Conservation (phyloP, 2,797 vertebrate genomes). For the Argyrosomus regius region DNA sequence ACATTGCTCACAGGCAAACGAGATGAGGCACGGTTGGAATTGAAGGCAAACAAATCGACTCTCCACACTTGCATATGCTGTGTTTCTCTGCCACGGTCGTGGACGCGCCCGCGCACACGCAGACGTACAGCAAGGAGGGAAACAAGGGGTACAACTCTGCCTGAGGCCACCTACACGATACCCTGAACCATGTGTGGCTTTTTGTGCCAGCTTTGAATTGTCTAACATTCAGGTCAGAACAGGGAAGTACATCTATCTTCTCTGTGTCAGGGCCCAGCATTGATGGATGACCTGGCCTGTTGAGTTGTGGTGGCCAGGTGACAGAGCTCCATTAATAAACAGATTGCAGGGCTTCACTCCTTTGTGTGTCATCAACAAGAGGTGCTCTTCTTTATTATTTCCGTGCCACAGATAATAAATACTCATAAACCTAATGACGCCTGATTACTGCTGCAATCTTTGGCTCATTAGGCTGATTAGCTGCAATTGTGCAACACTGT, state of each 20-base stretch:
- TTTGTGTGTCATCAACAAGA: conserved; percentile 84
- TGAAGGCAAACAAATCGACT: conserved; percentile 83
- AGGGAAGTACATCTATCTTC: conserved; percentile 83
- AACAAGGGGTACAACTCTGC: conserved; percentile 61
- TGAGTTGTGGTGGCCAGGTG: conserved; percentile 83
- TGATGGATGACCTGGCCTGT: conserved; percentile 84
- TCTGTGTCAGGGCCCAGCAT: conserved; percentile 65
- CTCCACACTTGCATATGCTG: conserved; percentile 78
- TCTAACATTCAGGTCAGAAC: conserved; percentile 83
- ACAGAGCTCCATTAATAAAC: conserved; percentile 87
- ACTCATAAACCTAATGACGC: conserved; percentile 91
- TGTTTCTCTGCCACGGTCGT: conserved; percentile 68
- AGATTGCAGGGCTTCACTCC: conserved; percentile 82
- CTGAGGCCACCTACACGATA: conserved; percentile 78
- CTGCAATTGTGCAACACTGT: conserved; percentile 83
- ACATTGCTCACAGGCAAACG: conserved; percentile 83
- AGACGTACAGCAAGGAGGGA: conserved; percentile 49
- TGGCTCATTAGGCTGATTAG: conserved; percentile 91
- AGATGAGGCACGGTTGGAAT: conserved; percentile 82
- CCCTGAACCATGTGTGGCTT: conserved; percentile 78
- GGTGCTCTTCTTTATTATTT: conserved; percentile 87
- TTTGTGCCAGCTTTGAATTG: conserved; percentile 79
- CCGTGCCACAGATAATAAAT: conserved; percentile 89
- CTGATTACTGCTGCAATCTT: conserved; percentile 91
- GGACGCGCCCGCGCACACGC: conserved; percentile 30